Base-by-base conservation (phyloP, 1,140 invertebrate species). In the Polypedilum pembai region DNA sequence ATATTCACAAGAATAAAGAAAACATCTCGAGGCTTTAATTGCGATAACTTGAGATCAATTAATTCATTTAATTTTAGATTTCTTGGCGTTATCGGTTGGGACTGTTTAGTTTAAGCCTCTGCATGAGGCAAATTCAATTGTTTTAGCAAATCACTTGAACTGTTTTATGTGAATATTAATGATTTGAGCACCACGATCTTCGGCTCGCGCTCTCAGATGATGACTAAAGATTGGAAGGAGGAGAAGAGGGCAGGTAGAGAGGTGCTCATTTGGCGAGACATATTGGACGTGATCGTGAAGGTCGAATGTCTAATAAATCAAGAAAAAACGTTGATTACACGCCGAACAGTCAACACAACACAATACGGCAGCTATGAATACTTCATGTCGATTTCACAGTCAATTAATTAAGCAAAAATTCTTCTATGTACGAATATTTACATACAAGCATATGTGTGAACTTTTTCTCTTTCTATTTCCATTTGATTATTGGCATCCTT, bases 241-340 rank as follows among this genome's bases (percentile, higher is more conserved):
- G n/a, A n/a, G 45, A 56, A 56, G 45, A 56, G n/a, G 12, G 24
- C 24, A 33, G 24, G 24, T 33, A 33, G 24, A 33, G 24, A 33
- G 24, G 24, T 33, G 24, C 24, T 33, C 24, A 3, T 56, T 56
- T 56, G 45, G 45, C 45, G 45, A 56, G 45, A 56, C 45, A 56
- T 56, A 56, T 33, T 56, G 45, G 45, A 56, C 15, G 45, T 56
- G 12, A 15, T 15, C 12, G n/a, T 56, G 45, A 56, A 56, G 45
- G 45, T 56, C 45, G 45, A 56, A 56, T 56, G 45, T 56, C 45
- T 56, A 56, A 56, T 56, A 56, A 56, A 56, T 56, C 45, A 56
- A 12, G 15, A 8, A 56, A 56, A 15, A 56, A 1, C n/a, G 45
- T 56, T 56, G 45, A 56, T 56, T 56, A 56, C 24, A 33, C n/a